These are phyloP conservation scores for Magallana angulata DNA, from an alignment of 1,140 invertebrate genomes.

Conservation along the genomic window DNA sequence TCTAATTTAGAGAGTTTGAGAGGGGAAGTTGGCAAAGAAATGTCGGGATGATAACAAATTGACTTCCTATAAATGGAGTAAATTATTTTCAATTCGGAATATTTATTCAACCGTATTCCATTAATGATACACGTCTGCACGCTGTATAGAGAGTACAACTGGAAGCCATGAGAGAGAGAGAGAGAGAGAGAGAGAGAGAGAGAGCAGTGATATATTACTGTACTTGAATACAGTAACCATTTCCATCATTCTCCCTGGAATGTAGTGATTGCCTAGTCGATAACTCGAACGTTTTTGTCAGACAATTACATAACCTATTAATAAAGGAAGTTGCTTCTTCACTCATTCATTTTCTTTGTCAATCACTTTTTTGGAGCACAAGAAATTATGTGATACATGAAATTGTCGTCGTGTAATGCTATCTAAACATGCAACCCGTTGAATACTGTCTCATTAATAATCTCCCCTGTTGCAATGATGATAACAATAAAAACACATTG, in stretches of 20 bases:
- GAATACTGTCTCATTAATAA: not conserved
- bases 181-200: conserved; percentile 18
- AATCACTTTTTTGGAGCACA: conserved; percentile 7
- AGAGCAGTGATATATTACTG: not conserved
- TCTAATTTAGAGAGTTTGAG: conserved; percentile 7
- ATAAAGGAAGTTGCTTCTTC: not conserved
- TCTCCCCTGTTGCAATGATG: not conserved
- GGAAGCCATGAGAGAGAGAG: not conserved
- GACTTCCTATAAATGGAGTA: not conserved
- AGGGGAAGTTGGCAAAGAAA: not conserved
- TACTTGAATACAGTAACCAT: too few species aligned
- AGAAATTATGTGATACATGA: not conserved
- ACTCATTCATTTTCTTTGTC: not conserved
- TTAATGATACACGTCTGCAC: not conserved
- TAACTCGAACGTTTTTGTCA: not conserved
- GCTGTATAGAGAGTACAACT: not conserved
- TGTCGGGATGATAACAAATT: not conserved
- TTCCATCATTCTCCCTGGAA: not conserved
- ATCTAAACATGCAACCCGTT: not conserved
- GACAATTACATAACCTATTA: conserved; percentile 27
- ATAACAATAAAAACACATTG: too few species aligned
- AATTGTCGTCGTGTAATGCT: not conserved
- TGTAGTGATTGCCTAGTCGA: not conserved
- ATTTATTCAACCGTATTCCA: not conserved
- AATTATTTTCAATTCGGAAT: not conserved